Percentiles rank a stretch among this genome's conserved stretches.
Conservation (phyloP, 2,888 invertebrate genomes). For the Urechis unicinctus region DNA sequence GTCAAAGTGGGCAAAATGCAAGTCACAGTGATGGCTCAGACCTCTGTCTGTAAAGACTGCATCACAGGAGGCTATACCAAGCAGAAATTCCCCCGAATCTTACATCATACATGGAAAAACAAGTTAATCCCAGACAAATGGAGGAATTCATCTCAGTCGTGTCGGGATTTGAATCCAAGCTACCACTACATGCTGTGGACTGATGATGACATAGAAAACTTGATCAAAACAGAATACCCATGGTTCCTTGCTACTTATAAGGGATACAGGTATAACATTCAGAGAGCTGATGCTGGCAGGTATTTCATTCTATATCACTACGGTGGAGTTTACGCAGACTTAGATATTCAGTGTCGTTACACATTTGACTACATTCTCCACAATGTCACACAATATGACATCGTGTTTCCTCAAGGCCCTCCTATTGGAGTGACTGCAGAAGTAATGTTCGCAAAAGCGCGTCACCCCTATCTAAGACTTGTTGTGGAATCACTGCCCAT, state of each 20-base stretch:
- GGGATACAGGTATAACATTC: conserved; percentile 12
- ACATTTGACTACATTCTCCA: not conserved
- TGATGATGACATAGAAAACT: not conserved
- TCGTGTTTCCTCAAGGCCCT: conserved; percentile 9
- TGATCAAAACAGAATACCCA: conserved; percentile 3
- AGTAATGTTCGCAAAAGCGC: conserved; percentile 9
- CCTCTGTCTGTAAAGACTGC: not conserved
- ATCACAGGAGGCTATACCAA: not conserved
- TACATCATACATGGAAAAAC: conserved; percentile 9
- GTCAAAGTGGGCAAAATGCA: not conserved
- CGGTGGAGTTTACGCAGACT: conserved; percentile 16
- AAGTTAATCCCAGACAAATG: conserved; percentile 1
- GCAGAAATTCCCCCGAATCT: not conserved
- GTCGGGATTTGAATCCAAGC: conserved; percentile 27
- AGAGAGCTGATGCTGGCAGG: conserved; percentile 13
- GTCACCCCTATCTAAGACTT: not conserved
- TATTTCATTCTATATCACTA: conserved; percentile 15
- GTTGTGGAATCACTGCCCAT: not conserved
- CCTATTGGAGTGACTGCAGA: conserved; percentile 14
- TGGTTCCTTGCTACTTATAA: conserved; percentile 14
- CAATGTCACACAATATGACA: not conserved
- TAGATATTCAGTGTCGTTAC: conserved; percentile 6
- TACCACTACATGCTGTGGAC: not conserved
- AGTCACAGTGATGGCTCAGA: not conserved
- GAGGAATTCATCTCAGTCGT: not conserved